Base-by-base conservation (phyloP, 2,113 vertebrate genomes). In the Hiodon tergisus region DNA sequence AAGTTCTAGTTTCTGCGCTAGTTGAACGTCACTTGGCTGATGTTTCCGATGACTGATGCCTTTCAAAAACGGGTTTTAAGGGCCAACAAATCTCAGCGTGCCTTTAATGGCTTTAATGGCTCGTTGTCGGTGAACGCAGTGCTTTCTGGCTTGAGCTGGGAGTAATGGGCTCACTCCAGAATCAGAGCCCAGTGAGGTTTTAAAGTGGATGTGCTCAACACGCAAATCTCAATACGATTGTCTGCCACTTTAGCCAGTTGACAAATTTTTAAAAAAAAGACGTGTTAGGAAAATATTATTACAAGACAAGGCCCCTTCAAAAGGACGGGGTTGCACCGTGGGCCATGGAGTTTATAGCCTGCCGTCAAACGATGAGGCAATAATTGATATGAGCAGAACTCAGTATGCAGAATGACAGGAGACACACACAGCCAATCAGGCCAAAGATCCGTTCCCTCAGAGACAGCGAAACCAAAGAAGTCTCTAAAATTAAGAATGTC, bases 391-490 rank as follows among this genome's bases (percentile, higher is more conserved):
- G 54, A 59, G 46, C 65, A 53, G 31, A 69, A 73, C 60, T 11
- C 48, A n/a, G 57, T 6, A 17, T 6, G 11, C 47, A 11, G 48
- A 52, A 6, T 31, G 47, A 7, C 46, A 59, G 50, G 50, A 17
- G 67, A 17, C 50, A 13, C 52, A 57, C 52, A 16, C 84, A 79
- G 84, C 87, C 86, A 88, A 87, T 90, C 83, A 83, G 84, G 86
- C 87, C 84, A 84, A 76, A 83, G 85, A 76, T 79, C 72, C 78
- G 67, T 78, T 79, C 81, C 83, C 86, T 46, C 11, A 77, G 85
- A 83, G 85, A 86, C 75, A 50, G 47, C 59, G 85, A 82, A 88
- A 88, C 84, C 83, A 73, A 46, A 60, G 81, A 87, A 83, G 76
- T 85, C 86, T 86, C 75, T 85, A 76, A 83, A 69, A 82, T 85